Evolutionary conservation across 1,140 invertebrate genomes (phyloP).

Genomic region (Megathymus violae): DNA sequence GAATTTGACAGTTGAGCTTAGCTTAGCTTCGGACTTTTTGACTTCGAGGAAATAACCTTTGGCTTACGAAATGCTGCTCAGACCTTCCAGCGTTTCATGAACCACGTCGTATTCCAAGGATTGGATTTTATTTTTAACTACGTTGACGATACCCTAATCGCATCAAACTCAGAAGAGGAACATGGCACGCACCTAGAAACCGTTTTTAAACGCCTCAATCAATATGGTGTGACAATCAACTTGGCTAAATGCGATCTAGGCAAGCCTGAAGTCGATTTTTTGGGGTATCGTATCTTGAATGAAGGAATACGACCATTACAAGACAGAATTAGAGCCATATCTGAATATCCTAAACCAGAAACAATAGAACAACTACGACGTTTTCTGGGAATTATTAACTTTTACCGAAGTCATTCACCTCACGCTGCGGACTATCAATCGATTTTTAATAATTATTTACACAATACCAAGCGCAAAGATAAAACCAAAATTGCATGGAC

Average conservation of each 20-base stretch:
- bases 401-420: too few species aligned
- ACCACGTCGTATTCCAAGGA: constrained; percentile 4
- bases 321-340: background rate
- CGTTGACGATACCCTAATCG: background rate
- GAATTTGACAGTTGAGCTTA: too few species aligned
- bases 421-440: too few species aligned
- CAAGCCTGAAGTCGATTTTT: constrained; percentile 4
- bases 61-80: background rate
- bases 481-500: too few species aligned
- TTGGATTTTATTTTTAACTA: background rate
- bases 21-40: background rate
- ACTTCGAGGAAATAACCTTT: background rate
- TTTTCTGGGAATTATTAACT: background rate
- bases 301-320: background rate
- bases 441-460: too few species aligned
- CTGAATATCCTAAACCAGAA: background rate
- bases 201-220: background rate
- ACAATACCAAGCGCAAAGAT: too few species aligned
- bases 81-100: constrained; percentile 7
- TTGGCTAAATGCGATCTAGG: constrained; percentile 3
- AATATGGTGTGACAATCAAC: constrained; percentile 7
- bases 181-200: background rate
- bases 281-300: background rate
- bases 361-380: too few species aligned
- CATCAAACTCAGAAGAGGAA: constrained; percentile 1